Base-by-base conservation (phyloP, 2,797 vertebrate species). In the Neoniphon sammara region DNA sequence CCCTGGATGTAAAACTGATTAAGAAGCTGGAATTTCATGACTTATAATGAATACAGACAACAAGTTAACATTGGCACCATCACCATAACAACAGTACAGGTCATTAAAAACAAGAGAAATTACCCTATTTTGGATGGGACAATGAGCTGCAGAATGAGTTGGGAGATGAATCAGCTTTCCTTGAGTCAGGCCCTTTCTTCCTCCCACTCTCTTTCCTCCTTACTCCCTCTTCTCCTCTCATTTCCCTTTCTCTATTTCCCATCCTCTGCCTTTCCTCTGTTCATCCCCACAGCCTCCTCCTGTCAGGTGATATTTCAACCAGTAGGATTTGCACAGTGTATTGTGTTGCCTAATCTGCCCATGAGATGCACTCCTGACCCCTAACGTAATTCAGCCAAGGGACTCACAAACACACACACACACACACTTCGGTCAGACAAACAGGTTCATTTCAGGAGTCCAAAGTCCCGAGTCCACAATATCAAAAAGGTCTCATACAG, bases 281-380 rank as follows among this genome's bases (percentile, higher is more conserved):
- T 42, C 9, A 10, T 44, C 10, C 14, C 57, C 63, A 25, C 30
- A 31, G 30, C 66, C 63, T 2, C 46, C 55, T 4, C 30, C 58
- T 50, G 34, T 57, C 36, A 18, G 59, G 31, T 52, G 80, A 86
- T 70, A 75, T 62, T 77, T 34, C 50, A 81, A 71, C 77, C 83
- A 57, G 81, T 62, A 50, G 77, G 84, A 81, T 80, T 80, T 77
- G 52, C 57, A 56, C 49, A 42, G 53, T 42, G 69, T 67, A 54
- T 73, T 80, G 85, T 85, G 82, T 84, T 50, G 46, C 77, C 68
- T 73, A 75, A 76, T 78, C 73, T 81, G 64, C 67, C 75, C 36
- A 49, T 44, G 27, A 80, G 75, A 65, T 73, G 72, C 68, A 72
- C 81, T 84, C 50, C 52, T 82, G 81, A 68, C 49, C 72, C 18